These are phyloP conservation scores for Alauda arvensis DNA, from an alignment of 2,797 vertebrate genomes.

Conservation along the genomic window DNA sequence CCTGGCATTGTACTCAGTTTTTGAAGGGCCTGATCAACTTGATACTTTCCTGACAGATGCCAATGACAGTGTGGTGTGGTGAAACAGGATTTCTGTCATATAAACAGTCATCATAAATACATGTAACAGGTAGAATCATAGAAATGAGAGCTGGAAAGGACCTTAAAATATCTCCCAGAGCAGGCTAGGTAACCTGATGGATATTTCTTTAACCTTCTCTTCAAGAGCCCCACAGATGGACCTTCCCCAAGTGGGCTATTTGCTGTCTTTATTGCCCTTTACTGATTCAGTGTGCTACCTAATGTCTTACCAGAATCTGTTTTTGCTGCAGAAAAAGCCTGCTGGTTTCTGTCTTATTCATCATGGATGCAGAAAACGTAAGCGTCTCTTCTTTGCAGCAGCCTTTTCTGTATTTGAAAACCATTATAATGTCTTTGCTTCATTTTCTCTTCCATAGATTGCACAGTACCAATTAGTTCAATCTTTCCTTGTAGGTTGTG, in stretches of 20 bases:
- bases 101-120: background rate
- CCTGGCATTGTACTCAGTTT: background rate
- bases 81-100: background rate
- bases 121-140: background rate
- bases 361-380: background rate
- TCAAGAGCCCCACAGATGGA: background rate
- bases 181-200: background rate
- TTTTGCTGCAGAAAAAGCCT: background rate
- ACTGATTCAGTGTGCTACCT: background rate
- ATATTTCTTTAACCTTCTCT: background rate
- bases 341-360: background rate
- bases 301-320: background rate
- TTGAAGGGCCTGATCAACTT: background rate
- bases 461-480: conserved; percentile 38
- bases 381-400: background rate
- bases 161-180: background rate
- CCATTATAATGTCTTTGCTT: background rate
- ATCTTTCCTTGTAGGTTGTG: background rate
- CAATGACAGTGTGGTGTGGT: background rate
- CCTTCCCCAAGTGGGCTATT: background rate
- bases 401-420: conserved; percentile 27
- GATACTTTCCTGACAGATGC: background rate
- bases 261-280: background rate
- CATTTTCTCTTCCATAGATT: conserved; percentile 19
- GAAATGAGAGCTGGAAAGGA: background rate